Conservation (phyloP, 1,140 invertebrate genomes). For the Cotesia glomerata region DNA sequence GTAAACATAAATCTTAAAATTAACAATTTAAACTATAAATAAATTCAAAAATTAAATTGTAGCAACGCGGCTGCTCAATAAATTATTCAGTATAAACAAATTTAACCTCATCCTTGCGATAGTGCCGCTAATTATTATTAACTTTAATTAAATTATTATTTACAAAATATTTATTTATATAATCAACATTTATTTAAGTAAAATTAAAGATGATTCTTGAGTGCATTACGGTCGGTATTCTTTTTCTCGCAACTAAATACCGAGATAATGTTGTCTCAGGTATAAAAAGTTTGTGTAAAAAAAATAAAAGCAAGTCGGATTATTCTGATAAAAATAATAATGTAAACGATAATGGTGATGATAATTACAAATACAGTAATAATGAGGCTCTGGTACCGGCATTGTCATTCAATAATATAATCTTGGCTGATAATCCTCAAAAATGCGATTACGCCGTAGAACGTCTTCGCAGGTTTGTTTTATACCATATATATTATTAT, state of each 20-base stretch:
- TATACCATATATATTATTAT: slow-evolving; percentile 10
- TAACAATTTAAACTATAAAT: too few relatives aligned
- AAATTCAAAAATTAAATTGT: too few relatives aligned
- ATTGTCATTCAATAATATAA: slow-evolving; percentile 50
- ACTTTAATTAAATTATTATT: too few relatives aligned
- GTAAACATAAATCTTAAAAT: too few relatives aligned
- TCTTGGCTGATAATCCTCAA: slow-evolving; percentile 55
- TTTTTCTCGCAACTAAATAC: background rate
- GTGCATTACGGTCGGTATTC: background rate
- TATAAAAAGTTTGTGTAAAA: background rate
- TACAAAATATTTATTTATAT: too few relatives aligned
- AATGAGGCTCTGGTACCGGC: slow-evolving; percentile 34
- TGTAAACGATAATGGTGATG: slow-evolving; percentile 10
- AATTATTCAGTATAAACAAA: too few relatives aligned
- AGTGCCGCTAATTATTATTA: too few relatives aligned
- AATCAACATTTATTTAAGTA: background rate
- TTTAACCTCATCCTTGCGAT: too few relatives aligned
- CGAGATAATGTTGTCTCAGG: background rate
- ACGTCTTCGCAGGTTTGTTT: slow-evolving; percentile 54
- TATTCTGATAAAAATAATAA: background rate
- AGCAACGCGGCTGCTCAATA: too few relatives aligned
- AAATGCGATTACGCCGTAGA: slow-evolving; percentile 58
- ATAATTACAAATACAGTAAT: slow-evolving; percentile 28
- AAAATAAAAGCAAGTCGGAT: background rate
- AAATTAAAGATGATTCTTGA: background rate